These are phyloP conservation scores for Metacarcinus magister DNA, from an alignment of 2,888 invertebrate genomes.

Conservation along the genomic window DNA sequence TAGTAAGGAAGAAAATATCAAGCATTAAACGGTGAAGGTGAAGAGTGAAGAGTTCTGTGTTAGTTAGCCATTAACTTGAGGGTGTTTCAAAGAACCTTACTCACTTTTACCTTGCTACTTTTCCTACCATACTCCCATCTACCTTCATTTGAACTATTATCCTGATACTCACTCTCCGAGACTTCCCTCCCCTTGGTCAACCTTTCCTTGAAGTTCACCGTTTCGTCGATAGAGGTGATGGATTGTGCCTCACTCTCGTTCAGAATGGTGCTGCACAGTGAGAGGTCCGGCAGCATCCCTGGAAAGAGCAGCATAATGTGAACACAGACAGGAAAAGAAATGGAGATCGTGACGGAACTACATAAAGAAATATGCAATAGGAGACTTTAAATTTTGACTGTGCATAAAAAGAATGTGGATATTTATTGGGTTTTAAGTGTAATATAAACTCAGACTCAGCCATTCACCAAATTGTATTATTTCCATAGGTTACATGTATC, in stretches of 20 bases:
- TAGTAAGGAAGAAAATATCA: not conserved
- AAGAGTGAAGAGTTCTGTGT: not conserved
- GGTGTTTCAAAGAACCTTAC: too few relatives aligned
- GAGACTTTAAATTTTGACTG: too few relatives aligned
- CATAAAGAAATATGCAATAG: too few relatives aligned
- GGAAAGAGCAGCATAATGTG: not conserved
- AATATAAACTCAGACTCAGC: too few relatives aligned
- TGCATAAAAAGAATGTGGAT: too few relatives aligned
- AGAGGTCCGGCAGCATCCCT: slow-evolving; percentile 80
- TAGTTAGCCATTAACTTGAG: not conserved
- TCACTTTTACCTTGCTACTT: not conserved
- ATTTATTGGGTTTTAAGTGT: too few relatives aligned
- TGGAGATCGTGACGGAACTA: too few relatives aligned
- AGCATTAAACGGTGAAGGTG: not conserved
- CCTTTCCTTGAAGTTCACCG: not conserved
- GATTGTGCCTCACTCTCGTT: slow-evolving; percentile 68
- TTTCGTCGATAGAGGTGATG: slow-evolving; percentile 79
- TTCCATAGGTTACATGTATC: too few relatives aligned
- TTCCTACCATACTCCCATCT: not conserved
- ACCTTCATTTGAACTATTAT: not conserved
- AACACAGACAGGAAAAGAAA: not conserved
- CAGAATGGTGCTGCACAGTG: slow-evolving; percentile 83
- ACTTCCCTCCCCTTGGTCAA: not conserved
- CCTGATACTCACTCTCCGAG: not conserved
- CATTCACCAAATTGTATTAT: too few relatives aligned